These are phyloP conservation scores for Aphyosemion australe DNA, from an alignment of 2,113 vertebrate genomes.

Conservation along the genomic window DNA sequence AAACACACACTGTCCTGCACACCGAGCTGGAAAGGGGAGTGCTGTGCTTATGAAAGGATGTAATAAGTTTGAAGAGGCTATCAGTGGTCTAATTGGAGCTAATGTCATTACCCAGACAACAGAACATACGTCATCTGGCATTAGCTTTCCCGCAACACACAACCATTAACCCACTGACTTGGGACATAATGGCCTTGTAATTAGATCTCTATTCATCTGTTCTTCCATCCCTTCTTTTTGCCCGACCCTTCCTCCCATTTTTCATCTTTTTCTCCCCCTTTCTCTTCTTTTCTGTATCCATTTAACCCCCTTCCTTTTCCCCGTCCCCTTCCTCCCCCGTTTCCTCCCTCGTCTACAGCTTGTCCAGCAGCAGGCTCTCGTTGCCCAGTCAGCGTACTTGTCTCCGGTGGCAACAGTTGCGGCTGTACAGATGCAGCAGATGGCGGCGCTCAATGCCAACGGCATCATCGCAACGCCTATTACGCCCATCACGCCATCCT, in stretches of 20 bases:
- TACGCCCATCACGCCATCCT: conserved; percentile 85
- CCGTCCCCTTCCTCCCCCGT: conserved; percentile 7
- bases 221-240: conserved; percentile 65
- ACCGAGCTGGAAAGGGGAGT: conserved; percentile 46
- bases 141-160: conserved; percentile 77
- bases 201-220: conserved; percentile 81
- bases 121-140: conserved; percentile 78
- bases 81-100: conserved; percentile 74
- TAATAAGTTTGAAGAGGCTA: conserved; percentile 77
- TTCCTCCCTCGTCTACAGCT: conserved; percentile 76
- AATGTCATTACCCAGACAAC: conserved; percentile 75
- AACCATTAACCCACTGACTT: conserved; percentile 77
- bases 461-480: conserved; percentile 90
- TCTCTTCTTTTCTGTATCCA: conserved; percentile 32
- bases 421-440: conserved; percentile 92
- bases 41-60: conserved; percentile 72
- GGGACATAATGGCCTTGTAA: conserved; percentile 77
- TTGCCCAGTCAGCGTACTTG: conserved; percentile 92
- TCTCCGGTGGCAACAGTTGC: conserved; percentile 93
- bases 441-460: conserved; percentile 89
- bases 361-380: conserved; percentile 93
- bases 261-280: conserved; percentile 15
- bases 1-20: conserved; percentile 12
- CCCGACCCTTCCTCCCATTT: conserved; percentile 46
- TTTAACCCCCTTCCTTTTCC: conserved; percentile 25